Percentiles rank a stretch among this genome's conserved stretches.
Evolutionary conservation across 2,888 invertebrate genomes (phyloP).

Genomic region (Galerucella calmariensis): DNA sequence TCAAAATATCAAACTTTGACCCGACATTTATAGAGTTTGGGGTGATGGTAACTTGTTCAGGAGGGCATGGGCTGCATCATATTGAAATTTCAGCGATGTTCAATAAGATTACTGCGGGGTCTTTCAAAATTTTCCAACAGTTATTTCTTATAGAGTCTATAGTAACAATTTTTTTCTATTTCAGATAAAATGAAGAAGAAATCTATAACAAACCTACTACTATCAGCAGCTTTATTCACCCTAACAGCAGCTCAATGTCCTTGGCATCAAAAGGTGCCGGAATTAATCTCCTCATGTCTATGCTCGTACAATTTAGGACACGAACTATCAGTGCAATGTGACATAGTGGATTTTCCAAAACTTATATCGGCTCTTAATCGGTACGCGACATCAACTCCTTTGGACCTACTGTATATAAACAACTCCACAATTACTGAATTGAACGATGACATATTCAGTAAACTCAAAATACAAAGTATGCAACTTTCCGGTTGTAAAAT

Average conservation of each 20-base stretch:
- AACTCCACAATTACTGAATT: conserved; percentile 82
- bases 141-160: no score
- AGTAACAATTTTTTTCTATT: conserved; percentile 42
- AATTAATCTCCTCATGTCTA: conserved; percentile 85
- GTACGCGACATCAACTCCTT: conserved; percentile 73
- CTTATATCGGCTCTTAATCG: conserved; percentile 80
- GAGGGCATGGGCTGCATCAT: no score
- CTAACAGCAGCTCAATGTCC: conserved; percentile 78
- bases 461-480: conserved; percentile 81
- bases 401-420: conserved; percentile 89
- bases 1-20: no score
- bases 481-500: conserved; percentile 88
- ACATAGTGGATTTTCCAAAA: conserved; percentile 84
- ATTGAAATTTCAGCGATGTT: no score
- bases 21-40: no score
- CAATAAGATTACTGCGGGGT: no score
- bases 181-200: conserved; percentile 60
- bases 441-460: conserved; percentile 74
- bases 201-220: conserved; percentile 52
- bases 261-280: conserved; percentile 80
- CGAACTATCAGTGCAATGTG: conserved; percentile 90
- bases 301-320: conserved; percentile 88
- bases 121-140: no score
- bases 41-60: no score
- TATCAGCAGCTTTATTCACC: conserved; percentile 51